Conservation (phyloP, 2,797 vertebrate species). For the Morus bassanus region DNA sequence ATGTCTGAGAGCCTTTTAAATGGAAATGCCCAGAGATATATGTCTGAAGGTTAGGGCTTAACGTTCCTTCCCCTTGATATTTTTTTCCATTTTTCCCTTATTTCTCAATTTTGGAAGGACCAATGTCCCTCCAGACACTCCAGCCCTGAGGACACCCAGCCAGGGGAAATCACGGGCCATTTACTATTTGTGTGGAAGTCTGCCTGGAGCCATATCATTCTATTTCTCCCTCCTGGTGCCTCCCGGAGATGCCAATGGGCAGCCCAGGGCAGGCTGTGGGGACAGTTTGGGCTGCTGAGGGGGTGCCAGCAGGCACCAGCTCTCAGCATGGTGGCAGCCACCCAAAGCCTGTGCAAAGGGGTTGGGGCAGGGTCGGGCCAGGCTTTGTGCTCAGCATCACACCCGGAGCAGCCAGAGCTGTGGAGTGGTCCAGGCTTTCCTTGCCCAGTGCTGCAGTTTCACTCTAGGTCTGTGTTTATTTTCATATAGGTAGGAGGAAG, state of each 20-base stretch:
- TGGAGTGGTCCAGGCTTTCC: neutral
- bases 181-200: neutral
- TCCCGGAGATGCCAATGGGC: neutral
- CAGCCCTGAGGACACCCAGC: neutral
- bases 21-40: neutral
- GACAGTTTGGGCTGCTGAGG: neutral
- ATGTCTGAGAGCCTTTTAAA: neutral
- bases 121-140: neutral
- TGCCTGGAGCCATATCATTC: fast-evolving
- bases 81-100: neutral
- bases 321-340: neutral
- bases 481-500: neutral
- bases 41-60: neutral
- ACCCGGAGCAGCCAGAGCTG: neutral
- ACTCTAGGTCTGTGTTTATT: neutral
- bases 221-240: neutral
- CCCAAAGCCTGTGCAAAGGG: neutral
- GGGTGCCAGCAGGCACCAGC: neutral
- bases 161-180: neutral
- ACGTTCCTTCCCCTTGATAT: neutral
- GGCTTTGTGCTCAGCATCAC: neutral
- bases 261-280: neutral
- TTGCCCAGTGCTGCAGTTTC: fast-evolving
- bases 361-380: fast-evolving
- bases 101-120: neutral